These are phyloP conservation scores for Yponomeuta malinellus DNA, from an alignment of 2,888 invertebrate species.

Conservation along the genomic window DNA sequence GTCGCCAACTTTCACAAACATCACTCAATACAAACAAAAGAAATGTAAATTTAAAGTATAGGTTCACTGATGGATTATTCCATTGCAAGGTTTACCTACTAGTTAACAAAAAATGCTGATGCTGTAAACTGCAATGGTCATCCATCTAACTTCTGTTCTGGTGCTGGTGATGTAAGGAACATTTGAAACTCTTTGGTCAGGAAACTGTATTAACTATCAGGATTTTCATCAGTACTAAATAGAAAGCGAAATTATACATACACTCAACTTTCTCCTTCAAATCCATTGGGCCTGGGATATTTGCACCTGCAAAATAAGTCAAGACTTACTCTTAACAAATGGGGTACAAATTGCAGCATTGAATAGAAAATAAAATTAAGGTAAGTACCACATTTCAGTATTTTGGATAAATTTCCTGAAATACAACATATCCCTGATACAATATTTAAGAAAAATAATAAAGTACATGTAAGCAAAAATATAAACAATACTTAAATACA, in stretches of 20 bases:
- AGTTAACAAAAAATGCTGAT: no score
- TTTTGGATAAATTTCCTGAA: slow-evolving; percentile 18
- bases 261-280: slow-evolving; percentile 19
- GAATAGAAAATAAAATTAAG: slow-evolving; percentile 15
- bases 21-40: neutral
- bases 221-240: neutral
- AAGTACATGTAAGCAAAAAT: neutral
- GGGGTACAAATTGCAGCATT: neutral
- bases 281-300: slow-evolving; percentile 6
- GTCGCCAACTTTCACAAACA: slow-evolving; percentile 3
- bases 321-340: neutral
- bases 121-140: no score
- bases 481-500: neutral
- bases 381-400: slow-evolving; percentile 9
- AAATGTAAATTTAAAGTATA: neutral
- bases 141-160: no score
- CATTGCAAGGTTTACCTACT: neutral
- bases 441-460: slow-evolving; percentile 8
- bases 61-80: neutral
- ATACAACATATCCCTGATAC: slow-evolving; percentile 10
- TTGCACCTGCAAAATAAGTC: slow-evolving; percentile 15
- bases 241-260: slow-evolving; percentile 15
- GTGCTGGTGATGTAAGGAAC: no score
- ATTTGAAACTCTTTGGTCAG: no score
- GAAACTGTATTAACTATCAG: no score